Conservation (phyloP, 1,140 invertebrate genomes). For the Ceratoteleas bidentatus region DNA sequence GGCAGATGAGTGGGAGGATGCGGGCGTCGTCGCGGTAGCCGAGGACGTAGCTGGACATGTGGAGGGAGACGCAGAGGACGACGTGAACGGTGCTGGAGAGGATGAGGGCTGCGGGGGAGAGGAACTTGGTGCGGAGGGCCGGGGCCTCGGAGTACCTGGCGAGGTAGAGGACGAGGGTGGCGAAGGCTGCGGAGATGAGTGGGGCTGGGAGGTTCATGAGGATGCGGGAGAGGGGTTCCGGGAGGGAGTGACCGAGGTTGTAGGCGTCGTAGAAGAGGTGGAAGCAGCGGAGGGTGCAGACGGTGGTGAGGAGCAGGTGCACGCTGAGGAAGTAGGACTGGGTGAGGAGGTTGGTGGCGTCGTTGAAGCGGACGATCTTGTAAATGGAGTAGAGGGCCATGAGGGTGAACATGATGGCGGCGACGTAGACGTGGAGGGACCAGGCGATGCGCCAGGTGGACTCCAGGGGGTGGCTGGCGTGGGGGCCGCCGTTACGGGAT, state of each 20-base stretch:
- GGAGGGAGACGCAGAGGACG: slow-evolving; percentile 88
- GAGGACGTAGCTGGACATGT: slow-evolving; percentile 85
- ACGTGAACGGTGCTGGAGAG: slow-evolving; percentile 88
- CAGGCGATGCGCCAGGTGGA: too few species aligned
- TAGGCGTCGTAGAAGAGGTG: slow-evolving; percentile 95
- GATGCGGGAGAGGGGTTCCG: slow-evolving; percentile 90
- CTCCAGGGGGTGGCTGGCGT: too few species aligned
- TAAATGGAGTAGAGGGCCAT: slow-evolving; percentile 91
- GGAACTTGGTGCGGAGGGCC: slow-evolving; percentile 82
- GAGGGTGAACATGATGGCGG: slow-evolving; percentile 90
- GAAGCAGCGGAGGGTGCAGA: slow-evolving; percentile 90
- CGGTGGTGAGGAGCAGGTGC: slow-evolving; percentile 89
- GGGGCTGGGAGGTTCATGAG: slow-evolving; percentile 91
- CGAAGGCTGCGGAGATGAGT: slow-evolving; percentile 91
- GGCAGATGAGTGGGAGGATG: slow-evolving; percentile 88
- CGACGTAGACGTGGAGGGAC: slow-evolving; percentile 93
- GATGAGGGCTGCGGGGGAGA: slow-evolving; percentile 88
- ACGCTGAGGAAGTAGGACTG: slow-evolving; percentile 92
- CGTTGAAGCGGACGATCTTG: slow-evolving; percentile 90
- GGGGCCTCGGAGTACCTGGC: slow-evolving; percentile 85
- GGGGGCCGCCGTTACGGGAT: too few species aligned
- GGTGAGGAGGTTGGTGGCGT: slow-evolving; percentile 88
- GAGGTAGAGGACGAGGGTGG: slow-evolving; percentile 91
- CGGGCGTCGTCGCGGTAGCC: slow-evolving; percentile 79
- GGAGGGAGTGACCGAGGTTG: slow-evolving; percentile 89